Evolutionary conservation across 2,888 invertebrate species (phyloP).

Genomic region (Plemyria rubiginata): DNA sequence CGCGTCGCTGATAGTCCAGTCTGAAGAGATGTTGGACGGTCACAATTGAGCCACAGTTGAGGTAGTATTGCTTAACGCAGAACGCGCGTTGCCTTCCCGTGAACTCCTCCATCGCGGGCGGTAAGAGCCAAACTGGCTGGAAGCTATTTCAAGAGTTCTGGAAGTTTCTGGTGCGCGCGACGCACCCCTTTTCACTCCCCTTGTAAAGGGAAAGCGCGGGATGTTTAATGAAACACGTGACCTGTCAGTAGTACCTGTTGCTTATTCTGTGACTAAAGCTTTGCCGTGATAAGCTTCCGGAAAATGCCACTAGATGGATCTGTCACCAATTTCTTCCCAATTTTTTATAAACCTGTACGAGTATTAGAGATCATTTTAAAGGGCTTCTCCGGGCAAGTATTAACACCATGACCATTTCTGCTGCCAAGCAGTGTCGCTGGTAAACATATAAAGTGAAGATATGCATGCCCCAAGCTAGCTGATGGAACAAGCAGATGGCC

Average conservation of each 20-base stretch:
- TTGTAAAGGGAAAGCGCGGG: not conserved
- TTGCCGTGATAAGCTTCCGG: not conserved
- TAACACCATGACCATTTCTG: too few relatives aligned
- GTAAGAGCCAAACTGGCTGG: not conserved
- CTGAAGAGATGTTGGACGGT: slow-evolving; percentile 20
- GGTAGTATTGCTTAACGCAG: slow-evolving; percentile 20
- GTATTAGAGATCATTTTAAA: too few relatives aligned
- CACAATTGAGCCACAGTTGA: slow-evolving; percentile 21
- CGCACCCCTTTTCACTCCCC: slow-evolving; percentile 4
- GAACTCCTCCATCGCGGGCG: slow-evolving; percentile 18
- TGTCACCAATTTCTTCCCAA: too few relatives aligned
- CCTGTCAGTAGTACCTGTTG: not conserved
- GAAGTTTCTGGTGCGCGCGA: slow-evolving; percentile 18
- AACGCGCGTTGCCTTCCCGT: slow-evolving; percentile 19
- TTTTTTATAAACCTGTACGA: too few relatives aligned
- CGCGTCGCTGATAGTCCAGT: slow-evolving; percentile 4
- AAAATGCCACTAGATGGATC: too few relatives aligned
- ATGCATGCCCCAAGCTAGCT: too few relatives aligned
- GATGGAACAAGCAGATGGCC: too few relatives aligned
- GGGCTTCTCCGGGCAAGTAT: too few relatives aligned
- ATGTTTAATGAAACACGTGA: slow-evolving; percentile 6
- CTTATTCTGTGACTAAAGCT: not conserved
- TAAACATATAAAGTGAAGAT: too few relatives aligned
- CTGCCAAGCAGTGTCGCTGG: too few relatives aligned
- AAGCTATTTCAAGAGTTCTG: not conserved